Evolutionary conservation across 2,797 vertebrate genomes (phyloP), one percentile per base, ranked within the genome.

Genomic region (Sphenopsis melanotis): DNA sequence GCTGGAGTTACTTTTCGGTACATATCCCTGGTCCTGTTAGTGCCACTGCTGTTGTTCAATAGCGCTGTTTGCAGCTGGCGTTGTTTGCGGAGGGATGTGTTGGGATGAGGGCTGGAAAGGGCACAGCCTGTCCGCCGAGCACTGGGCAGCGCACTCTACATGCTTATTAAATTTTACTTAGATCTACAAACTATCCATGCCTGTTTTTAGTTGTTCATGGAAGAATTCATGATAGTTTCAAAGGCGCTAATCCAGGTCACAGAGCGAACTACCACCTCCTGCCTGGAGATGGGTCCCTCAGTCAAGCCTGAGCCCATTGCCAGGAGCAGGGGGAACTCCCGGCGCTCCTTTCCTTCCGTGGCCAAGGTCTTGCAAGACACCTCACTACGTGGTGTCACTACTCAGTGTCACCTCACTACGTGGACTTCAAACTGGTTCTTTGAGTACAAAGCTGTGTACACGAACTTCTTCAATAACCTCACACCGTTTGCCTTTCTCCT

Each of bases 1-100:
- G 55, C 63, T 14, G 37, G 32, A n/a, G 20, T n/a, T 30, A 13
- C 16, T 82, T 53, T n/a, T 3, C 7, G 6, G 22, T 41, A 6
- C 41, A 11, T 6, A 5, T 2, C 4, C 5, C 37, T 44, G 15
- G 9, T 52, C 22, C 8, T 17, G 1, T 11, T 15, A 44, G 64
- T 12, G 21, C 47, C 15, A 1, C 2, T n/a, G 74, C 2, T 27
- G 15, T 34, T 70, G 4, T 6, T 44, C 3, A 20, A 6, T 4
- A 36, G n/a, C 57, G 18, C 3, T 10, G 0, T 12, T 15, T 20
- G 20, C 32, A 26, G 50, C 41, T 41, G 41, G 41, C 16, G 41
- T 1, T 9, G 44, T 5, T 42, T 19, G 24, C 2, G 3, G 27
- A 6, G 5, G 12, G 49, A 0, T n/a, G 52, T 9, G 2, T 9